These are phyloP conservation scores for Tinea semifulvella DNA, from an alignment of 2,888 invertebrate genomes.

Conservation along the genomic window DNA sequence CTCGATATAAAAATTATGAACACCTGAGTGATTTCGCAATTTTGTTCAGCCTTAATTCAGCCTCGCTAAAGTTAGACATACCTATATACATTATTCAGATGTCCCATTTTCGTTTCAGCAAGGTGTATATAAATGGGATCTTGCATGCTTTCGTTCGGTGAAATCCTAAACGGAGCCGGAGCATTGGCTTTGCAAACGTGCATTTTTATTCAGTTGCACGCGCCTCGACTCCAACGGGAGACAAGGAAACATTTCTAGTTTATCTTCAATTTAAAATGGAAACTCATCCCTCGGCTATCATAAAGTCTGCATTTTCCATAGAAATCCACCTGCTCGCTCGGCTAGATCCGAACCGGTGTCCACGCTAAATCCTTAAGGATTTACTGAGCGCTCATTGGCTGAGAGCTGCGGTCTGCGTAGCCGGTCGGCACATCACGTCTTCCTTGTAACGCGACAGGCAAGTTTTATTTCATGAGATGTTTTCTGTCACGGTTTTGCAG, in stretches of 20 bases:
- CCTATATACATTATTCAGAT: slow-evolving; percentile 8
- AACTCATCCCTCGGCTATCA: slow-evolving; percentile 62
- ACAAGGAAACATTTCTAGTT: slow-evolving; percentile 59
- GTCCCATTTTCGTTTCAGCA: neutral
- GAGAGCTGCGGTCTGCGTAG: slow-evolving; percentile 25
- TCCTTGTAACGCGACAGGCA: slow-evolving; percentile 31
- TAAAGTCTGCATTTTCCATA: slow-evolving; percentile 65
- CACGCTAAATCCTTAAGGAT: slow-evolving; percentile 58
- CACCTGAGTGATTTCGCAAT: slow-evolving; percentile 11
- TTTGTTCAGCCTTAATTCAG: neutral
- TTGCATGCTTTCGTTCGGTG: slow-evolving; percentile 4
- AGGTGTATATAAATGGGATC: slow-evolving; percentile 1
- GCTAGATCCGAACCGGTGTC: slow-evolving; percentile 56
- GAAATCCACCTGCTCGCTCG: slow-evolving; percentile 54
- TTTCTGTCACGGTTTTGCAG: slow-evolving; percentile 59
- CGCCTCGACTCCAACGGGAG: slow-evolving; percentile 43
- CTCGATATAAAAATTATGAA: slow-evolving; percentile 16
- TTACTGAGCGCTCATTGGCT: slow-evolving; percentile 44
- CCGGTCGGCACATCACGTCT: slow-evolving; percentile 23
- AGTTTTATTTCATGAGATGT: slow-evolving; percentile 62
- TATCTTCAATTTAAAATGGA: slow-evolving; percentile 64
- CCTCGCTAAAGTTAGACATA: neutral
- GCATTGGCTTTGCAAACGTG: slow-evolving; percentile 4
- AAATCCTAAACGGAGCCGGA: neutral
- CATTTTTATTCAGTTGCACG: slow-evolving; percentile 55